Evolutionary conservation across 2,888 invertebrate species (phyloP), one percentile per base, ranked within the genome.

Genomic region (Malachius bipustulatus): DNA sequence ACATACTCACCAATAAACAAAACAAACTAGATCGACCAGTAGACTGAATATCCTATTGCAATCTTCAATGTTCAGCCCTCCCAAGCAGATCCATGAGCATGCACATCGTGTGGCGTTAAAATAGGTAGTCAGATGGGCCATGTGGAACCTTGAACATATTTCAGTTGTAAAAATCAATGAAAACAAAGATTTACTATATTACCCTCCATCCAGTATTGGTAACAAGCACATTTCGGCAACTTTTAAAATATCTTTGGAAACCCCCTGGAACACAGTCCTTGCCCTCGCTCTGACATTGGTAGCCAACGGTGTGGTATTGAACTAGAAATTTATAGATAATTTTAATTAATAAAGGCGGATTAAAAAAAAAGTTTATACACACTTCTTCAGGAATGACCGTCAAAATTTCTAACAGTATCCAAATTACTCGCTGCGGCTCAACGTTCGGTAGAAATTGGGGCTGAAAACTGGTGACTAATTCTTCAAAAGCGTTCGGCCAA

Each of bases 381-480:
- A 87, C 88, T 70, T 93, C 91, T 65, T 83, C 84, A 14, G 91
- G 89, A 55, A 93, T 75, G 35, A 85, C 82, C 49, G 82, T 79
- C 10, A 93, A 67, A 26, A 91, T 80, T 67, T 88, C 83, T 34
- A 93, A 59, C 49, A 93, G 71, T 42, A 76, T 75, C 70, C 70
- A 76, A 38, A 70, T 65, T 45, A 71, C 71, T 48, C 69, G 70
- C 51, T 69, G 72, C 39, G 70, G 70, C 50, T 66, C 70, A 48
- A 70, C 70, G 57, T 69, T 69, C 16, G 73, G 71, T 45, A 73
- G 63, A 52, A 68, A 65, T 44, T 69, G 60, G 1, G 64, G 64
- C 44, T 63, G 64, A 47, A 64, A 64, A 47, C 61, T 62, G 12
- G 58, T 54, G 28, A 87, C 73, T 37, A 90, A 70, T 49, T 84